Base-by-base conservation (phyloP, 2,888 invertebrate species). In the Didymodactylos carnosus region DNA sequence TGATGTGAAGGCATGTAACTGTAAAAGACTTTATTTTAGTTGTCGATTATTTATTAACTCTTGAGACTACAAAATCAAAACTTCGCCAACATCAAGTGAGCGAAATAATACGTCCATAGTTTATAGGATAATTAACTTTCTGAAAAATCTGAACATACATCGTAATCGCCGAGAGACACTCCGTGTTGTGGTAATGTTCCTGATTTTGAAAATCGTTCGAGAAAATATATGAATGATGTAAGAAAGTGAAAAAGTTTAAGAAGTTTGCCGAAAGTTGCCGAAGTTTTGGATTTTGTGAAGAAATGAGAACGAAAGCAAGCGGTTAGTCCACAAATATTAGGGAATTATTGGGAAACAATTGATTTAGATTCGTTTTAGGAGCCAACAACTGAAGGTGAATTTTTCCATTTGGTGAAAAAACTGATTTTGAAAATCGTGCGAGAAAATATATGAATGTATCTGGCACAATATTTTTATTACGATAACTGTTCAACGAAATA, bases 281-380 rank as follows among this genome's bases (percentile, higher is more conserved):
- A n/a, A 95, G 95, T 83, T 93, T 94, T 84, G 89, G 90, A 79
- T 92, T 99, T 84, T 91, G 93, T 6, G 88, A 91, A 76, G 94
- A 95, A 84, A 88, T 98, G 78, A 88, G 95, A 75, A 94, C 92
- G 79, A 90, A 92, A 83, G 97, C 97, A 29, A 94, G 94, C 75
- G 98, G 98, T 14, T 87, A 94, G 77, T 82, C 95, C 97, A 1
- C 94, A 94, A 83, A 39, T 72, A 46, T 87, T 98, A 78, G 87
- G 91, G 79, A 94, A 93, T 81, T 95, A 97, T 84, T 99, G 95
- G 91, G 94, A 97, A 89, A 91, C 92, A 81, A 86, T 83, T 10
- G 81, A 82, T 73, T 89, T 92, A 76, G 95, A 97, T 86, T 97
- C 97, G 3, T 94, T 90, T 85, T 95, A 94, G 92, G 89, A 89